phyloP scores from a whole-genome alignment of 2,113 vertebrate genomes.

The Callospermophilus lateralis region DNA sequence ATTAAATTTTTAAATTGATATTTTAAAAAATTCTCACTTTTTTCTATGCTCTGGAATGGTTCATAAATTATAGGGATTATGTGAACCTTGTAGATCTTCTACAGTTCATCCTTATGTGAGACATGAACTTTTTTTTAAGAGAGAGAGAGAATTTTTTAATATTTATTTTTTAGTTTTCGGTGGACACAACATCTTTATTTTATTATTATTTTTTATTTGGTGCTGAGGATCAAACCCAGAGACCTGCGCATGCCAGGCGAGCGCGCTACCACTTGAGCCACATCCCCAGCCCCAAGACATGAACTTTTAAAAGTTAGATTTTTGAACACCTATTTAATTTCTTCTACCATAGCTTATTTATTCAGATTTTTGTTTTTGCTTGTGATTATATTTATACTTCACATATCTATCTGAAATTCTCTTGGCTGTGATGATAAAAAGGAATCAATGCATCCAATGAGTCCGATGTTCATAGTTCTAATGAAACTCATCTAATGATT shows the following conservation, averaged over 20 bases:
- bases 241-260: no score
- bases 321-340: neutral
- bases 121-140: no score
- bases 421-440: neutral
- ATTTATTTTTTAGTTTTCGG: no score
- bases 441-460: neutral
- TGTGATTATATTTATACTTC: neutral
- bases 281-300: no score
- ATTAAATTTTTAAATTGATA: neutral
- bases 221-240: no score
- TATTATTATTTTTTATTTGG: no score
- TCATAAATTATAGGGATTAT: neutral
- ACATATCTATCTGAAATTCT: conserved; percentile 30
- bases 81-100: neutral
- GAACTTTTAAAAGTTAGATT: neutral
- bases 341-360: neutral
- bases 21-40: neutral
- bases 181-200: no score
- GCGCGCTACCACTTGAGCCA: no score
- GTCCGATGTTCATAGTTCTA: conserved; percentile 2
- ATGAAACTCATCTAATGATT: neutral
- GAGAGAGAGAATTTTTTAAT: no score
- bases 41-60: neutral
- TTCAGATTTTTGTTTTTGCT: neutral
- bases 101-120: neutral